Evolutionary conservation across 2,113 vertebrate species (phyloP), one percentile per base, ranked within the genome.

Genomic region (Pteronura brasiliensis): DNA sequence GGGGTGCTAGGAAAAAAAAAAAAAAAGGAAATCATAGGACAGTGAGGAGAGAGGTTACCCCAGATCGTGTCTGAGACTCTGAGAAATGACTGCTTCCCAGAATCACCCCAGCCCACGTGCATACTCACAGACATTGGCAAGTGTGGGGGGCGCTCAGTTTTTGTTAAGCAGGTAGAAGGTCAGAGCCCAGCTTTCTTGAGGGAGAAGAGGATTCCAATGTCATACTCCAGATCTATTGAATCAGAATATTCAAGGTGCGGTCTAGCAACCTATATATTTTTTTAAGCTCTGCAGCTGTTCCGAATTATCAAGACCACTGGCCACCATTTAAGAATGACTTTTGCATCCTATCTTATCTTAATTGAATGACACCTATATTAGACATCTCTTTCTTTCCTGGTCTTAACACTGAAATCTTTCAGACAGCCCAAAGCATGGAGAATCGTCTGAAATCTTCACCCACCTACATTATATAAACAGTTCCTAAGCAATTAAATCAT

Each of bases 401-500:
- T 25, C 7, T 23, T 76, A 39, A 42, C 17, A 44, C 7, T 92
- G 1, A 57, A 44, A 69, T 87, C 7, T 82, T 95, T 88, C 72
- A 97, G 34, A 57, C 11, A 85, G 63, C 18, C 39, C 65, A 76
- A 93, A 61, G 9, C 67, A 39, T 55, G 55, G 17, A 23, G 31
- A 83, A 86, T 69, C 13, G n/a, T 61, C 55, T 72, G 13, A 39
- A 42, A 71, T 76, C 92, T 95, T 85, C 72, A 85, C 29, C 77
- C 29, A 14, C 20, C 55, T 76, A 77, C 59, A 95, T 61, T 80
- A 63, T 21, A 72, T 65, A 90, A 96, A 77, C 1, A 88, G 65
- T 61, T 93, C 59, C 57, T 82, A 76, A 81, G 65, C 36, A 91
- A 85, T 87, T 52, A 94, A 90, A 79, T 79, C 55, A 63, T 49